Base-by-base conservation (phyloP, 1,140 invertebrate genomes). In the Pemphigus obesinymphae region DNA sequence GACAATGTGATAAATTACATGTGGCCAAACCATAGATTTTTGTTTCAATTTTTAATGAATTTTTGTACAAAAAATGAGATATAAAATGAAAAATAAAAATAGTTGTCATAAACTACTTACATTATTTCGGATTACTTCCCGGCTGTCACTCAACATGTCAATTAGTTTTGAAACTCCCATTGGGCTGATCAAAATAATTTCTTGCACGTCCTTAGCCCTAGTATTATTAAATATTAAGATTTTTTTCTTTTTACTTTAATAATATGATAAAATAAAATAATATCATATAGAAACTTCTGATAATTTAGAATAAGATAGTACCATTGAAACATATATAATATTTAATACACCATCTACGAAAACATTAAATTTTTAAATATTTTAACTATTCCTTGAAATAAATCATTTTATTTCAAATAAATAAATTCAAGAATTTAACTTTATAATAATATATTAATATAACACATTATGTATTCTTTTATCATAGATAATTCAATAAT, bases 131-230 rank as follows among this genome's bases (percentile, higher is more conserved):
- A 99, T 95, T 7, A 99, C 94, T 91, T 99, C 98, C 86, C 97
- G 90, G 82, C 91, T 95, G 85, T 99, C 98, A 34, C 92, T 91
- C 17, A 99, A 88, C 7, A 99, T 88, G 88, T 99, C 98, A 94
- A 99, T 98, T 83, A 99, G 88, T 89, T 97, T 97, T 1, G 97
- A 97, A 0, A 99, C 93, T n/a, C 96, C 97, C 93, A 97, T 96
- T 0, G 97, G 97, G 88, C 95, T 96, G 5, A 96, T 91, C 76
- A 99, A 89, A 75, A 99, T 92, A 31, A 95, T 93, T 87, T 99
- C 97, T 89, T 99, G 98, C 43, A 99, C 92, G 83, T 98, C 96
- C 87, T 95, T 95, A 5, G 93, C 90, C 86, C 93, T 92, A 85
- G 80, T 40, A 72, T 78, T 40, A 66, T 63, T 53, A 50, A 75